A percentile compares a stretch with the other conserved stretches of the same genome.
These are phyloP conservation scores for Andrena haemorrhoa DNA, from an alignment of 2,888 invertebrate genomes.

Conservation along the genomic window DNA sequence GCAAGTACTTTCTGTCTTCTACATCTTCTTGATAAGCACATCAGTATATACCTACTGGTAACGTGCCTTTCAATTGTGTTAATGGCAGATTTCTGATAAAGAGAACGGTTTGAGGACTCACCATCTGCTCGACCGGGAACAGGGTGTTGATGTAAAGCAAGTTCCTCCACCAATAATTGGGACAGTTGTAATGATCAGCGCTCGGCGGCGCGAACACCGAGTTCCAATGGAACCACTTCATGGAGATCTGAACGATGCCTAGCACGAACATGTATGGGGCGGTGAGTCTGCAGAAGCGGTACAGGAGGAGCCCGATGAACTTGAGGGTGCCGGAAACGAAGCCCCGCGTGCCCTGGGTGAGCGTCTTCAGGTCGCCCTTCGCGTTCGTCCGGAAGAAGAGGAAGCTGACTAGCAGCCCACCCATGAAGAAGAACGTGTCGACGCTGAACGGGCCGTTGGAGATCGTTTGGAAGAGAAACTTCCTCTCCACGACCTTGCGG, in stretches of 20 bases:
- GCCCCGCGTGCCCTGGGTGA: constrained; percentile 85
- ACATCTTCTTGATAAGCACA: too few relatives aligned
- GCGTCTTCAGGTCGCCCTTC: constrained; percentile 86
- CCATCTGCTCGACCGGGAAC: constrained; percentile 94
- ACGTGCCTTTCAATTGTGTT: neutral
- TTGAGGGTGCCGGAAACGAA: constrained; percentile 84
- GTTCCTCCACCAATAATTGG: constrained; percentile 95
- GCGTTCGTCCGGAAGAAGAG: constrained; percentile 91
- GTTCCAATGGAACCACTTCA: constrained; percentile 93
- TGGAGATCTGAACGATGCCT: constrained; percentile 93
- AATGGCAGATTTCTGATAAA: neutral
- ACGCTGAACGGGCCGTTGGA: constrained; percentile 85
- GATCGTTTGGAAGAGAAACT: constrained; percentile 84
- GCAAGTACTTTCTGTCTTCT: too few relatives aligned
- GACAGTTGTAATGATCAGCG: constrained; percentile 92
- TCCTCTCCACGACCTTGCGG: constrained; percentile 83
- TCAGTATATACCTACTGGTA: neutral
- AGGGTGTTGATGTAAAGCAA: constrained; percentile 94
- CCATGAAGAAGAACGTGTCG: constrained; percentile 85
- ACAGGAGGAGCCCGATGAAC: constrained; percentile 91
- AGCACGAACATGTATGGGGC: constrained; percentile 94
- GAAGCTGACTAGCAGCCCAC: constrained; percentile 94
- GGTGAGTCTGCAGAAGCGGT: constrained; percentile 90
- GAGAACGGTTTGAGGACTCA: constrained; percentile 77
- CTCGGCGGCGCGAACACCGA: constrained; percentile 94